Evolutionary conservation across 2,113 vertebrate genomes (phyloP).

Genomic region (Malurus melanocephalus): DNA sequence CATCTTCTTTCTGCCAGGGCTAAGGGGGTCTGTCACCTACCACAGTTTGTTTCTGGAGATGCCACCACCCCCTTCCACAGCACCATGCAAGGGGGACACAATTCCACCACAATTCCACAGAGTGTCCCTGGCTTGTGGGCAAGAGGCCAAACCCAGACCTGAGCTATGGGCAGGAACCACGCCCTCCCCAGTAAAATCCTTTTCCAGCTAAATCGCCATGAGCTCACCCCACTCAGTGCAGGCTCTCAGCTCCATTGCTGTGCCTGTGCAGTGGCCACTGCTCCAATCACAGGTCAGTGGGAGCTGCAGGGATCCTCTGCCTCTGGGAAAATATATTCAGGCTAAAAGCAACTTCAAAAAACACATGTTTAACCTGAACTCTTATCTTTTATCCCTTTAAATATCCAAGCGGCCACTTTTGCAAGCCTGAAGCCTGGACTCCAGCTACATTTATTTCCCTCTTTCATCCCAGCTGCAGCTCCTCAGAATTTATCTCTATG

Average conservation of each 20-base stretch:
- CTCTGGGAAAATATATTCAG: not conserved
- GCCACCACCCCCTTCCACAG: not conserved
- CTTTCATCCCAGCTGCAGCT: conserved; percentile 67
- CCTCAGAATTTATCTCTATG: conserved; percentile 74
- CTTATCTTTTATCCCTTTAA: conserved; percentile 65
- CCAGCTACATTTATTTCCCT: conserved; percentile 60
- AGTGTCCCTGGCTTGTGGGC: not conserved
- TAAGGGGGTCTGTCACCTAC: accelerated
- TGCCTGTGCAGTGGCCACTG: not conserved
- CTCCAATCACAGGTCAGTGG: not conserved
- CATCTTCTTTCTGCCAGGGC: not conserved
- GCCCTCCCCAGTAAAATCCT: accelerated
- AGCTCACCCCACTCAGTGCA: not conserved
- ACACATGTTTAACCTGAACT: conserved; percentile 38
- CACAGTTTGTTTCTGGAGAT: not conserved
- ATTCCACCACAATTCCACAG: not conserved
- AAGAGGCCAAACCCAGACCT: not conserved
- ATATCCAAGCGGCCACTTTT: conserved; percentile 60
- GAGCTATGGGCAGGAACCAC: not conserved
- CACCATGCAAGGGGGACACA: accelerated
- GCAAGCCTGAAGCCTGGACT: conserved; percentile 58
- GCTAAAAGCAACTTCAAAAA: conserved; percentile 57
- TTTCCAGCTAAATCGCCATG: not conserved
- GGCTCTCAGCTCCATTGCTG: not conserved
- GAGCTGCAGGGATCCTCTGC: conserved; percentile 47